Conservation (phyloP, 1,140 invertebrate genomes). For the Zaprionus ghesquierei region DNA sequence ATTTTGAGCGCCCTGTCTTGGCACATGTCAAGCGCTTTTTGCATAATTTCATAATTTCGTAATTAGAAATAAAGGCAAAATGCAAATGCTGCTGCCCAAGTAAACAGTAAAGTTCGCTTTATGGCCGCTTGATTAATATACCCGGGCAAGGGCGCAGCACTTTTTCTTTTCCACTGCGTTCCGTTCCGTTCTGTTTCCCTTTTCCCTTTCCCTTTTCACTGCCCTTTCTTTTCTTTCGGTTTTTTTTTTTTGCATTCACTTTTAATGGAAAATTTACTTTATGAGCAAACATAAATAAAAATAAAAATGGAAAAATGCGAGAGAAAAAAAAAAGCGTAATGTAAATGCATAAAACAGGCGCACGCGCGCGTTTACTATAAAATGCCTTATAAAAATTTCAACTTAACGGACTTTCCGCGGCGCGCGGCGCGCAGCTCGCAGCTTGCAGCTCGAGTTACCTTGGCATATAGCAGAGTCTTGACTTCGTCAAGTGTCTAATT, state of each 20-base stretch:
- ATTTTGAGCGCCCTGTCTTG: not conserved
- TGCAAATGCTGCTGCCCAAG: constrained; percentile 53
- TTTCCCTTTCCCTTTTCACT: not conserved
- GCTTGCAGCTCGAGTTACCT: not conserved
- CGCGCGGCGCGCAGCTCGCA: too few species aligned
- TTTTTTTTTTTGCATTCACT: constrained; percentile 26
- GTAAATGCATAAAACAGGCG: constrained; percentile 61
- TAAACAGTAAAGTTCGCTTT: constrained; percentile 60
- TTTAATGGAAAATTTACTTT: constrained; percentile 78
- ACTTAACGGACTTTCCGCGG: constrained; percentile 28
- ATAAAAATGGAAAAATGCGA: constrained; percentile 34
- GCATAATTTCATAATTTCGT: constrained; percentile 52
- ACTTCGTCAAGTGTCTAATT: constrained; percentile 58
- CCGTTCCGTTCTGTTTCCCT: not conserved
- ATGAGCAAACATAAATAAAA: constrained; percentile 71
- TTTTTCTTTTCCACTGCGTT: constrained; percentile 14
- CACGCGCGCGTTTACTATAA: constrained; percentile 42
- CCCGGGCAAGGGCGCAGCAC: constrained; percentile 25
- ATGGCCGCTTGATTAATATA: constrained; percentile 66
- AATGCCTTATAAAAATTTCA: constrained; percentile 66
- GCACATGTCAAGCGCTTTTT: constrained; percentile 13
- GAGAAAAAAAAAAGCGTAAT: not conserved
- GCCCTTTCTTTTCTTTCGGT: not conserved
- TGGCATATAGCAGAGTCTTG: constrained; percentile 5
- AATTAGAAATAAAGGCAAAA: constrained; percentile 55